Evolutionary conservation across 2,888 invertebrate species (phyloP).

Genomic region (Spialia ferax): DNA sequence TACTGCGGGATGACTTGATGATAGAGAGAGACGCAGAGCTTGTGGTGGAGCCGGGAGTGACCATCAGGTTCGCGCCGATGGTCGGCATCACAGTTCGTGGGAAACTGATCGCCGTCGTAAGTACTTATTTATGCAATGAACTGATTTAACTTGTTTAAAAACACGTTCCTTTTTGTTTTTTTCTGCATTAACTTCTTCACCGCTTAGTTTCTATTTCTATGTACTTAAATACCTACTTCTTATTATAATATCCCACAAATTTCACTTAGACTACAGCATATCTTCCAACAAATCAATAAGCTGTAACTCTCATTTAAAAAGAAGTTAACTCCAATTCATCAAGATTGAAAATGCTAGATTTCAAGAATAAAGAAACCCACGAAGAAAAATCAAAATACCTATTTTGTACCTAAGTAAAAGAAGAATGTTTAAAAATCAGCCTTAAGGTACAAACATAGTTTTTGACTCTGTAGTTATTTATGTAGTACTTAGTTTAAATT

Average conservation of each 20-base stretch:
- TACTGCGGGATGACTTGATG: constrained; percentile 92
- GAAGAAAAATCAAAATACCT: too few species aligned
- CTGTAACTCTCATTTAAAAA: not conserved
- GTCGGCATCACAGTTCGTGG: constrained; percentile 97
- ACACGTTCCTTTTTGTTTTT: not conserved
- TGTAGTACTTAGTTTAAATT: not conserved
- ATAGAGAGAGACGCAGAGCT: constrained; percentile 93
- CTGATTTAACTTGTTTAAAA: not conserved
- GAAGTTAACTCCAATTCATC: not conserved
- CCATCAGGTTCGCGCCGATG: constrained; percentile 95
- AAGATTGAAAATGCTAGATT: not conserved
- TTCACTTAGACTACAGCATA: not conserved
- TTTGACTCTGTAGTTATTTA: not conserved
- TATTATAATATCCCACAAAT: too few species aligned
- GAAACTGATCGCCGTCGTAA: constrained; percentile 95
- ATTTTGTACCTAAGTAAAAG: too few species aligned
- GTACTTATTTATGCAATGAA: constrained; percentile 50
- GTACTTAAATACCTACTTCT: too few species aligned
- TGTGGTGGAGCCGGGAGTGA: constrained; percentile 96
- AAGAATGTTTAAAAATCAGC: not conserved
- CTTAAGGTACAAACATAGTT: not conserved
- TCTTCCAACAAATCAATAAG: not conserved
- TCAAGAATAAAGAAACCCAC: not conserved
- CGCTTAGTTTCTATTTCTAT: too few species aligned
- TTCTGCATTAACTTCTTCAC: too few species aligned